A percentile compares a stretch with the other conserved stretches of the same genome.
Conservation (phyloP, 2,797 vertebrate species). For the Gobio occitaniae region DNA sequence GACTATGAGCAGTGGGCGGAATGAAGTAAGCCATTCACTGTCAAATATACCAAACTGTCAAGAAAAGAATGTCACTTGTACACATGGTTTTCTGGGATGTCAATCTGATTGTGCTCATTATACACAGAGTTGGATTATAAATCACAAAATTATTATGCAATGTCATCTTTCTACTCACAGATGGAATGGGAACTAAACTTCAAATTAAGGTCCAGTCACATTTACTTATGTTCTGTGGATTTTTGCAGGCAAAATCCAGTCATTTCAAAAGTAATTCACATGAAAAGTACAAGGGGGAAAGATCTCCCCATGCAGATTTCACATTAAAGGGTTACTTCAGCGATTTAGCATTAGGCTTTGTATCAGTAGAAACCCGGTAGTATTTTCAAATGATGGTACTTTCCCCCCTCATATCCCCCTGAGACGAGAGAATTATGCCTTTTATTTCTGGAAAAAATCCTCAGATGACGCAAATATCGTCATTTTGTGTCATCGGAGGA, state of each 20-base stretch:
- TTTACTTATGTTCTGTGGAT: background rate
- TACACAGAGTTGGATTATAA: background rate
- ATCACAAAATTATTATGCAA: background rate
- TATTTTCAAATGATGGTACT: too few species aligned
- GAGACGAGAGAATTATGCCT: too few species aligned
- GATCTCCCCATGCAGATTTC: too few species aligned
- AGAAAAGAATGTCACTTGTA: background rate
- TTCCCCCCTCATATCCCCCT: too few species aligned
- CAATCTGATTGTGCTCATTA: constrained; percentile 9
- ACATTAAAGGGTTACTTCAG: too few species aligned
- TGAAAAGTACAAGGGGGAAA: background rate
- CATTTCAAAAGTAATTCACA: background rate
- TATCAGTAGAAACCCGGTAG: too few species aligned
- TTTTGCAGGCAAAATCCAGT: background rate
- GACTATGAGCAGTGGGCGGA: background rate
- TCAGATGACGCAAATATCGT: too few species aligned
- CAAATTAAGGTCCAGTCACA: background rate
- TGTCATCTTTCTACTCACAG: background rate
- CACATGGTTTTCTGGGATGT: background rate
- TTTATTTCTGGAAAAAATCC: too few species aligned
- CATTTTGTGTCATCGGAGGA: too few species aligned
- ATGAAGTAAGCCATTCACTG: background rate
- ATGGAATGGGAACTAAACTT: background rate
- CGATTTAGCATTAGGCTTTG: too few species aligned
- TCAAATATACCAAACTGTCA: constrained; percentile 7